Base-by-base conservation (phyloP, 2,888 invertebrate species). In the Bedellia somnulentella region DNA sequence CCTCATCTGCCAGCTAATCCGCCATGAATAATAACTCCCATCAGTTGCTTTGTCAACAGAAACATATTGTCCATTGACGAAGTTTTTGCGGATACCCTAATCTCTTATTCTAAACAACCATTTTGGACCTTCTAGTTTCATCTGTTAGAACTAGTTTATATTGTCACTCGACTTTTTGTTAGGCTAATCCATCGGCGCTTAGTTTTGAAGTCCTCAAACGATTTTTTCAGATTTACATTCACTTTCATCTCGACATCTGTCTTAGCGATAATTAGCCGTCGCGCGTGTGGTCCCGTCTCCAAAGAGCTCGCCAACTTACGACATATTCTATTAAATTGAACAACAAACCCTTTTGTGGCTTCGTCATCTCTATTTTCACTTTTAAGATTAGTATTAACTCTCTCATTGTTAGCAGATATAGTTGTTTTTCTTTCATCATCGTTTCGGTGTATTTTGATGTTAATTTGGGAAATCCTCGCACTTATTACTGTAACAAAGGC, bases 1-100 rank as follows among this genome's bases (percentile, higher is more conserved):
- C 57, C 55, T 38, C 38, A 44, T 29, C 27, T 35, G 11, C 14
- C 45, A 40, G 53, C 56, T 70, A 68, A 73, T 71, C 71, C 58
- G 48, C 62, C 57, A 70, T 75, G 73, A 73, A 73, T 71, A 70
- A 63, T 68, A 60, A 57, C 57, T 54, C 54, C 44, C 51, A 55
- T 58, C 53, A 57, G 45, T 45, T 49, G 52, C 59, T 61, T 70
- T 73, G 71, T 68, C 64, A 53, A 55, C 49, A 43, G 46, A 59
- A 62, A 60, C 60, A 54, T 55, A 66, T 68, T 62, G 52, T 64
- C 53, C 53, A 60, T 64, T 70, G 67, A 70, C 68, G 62, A 54
- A n/a, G 48, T 54, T 56, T 54, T 54, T 48, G 44, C 38, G 37
- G 21, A 15, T 15, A 2, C 13, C 8, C 31, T 27, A 31, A 31